Conservation (phyloP, 2,888 invertebrate genomes). For the Hesperia comma region DNA sequence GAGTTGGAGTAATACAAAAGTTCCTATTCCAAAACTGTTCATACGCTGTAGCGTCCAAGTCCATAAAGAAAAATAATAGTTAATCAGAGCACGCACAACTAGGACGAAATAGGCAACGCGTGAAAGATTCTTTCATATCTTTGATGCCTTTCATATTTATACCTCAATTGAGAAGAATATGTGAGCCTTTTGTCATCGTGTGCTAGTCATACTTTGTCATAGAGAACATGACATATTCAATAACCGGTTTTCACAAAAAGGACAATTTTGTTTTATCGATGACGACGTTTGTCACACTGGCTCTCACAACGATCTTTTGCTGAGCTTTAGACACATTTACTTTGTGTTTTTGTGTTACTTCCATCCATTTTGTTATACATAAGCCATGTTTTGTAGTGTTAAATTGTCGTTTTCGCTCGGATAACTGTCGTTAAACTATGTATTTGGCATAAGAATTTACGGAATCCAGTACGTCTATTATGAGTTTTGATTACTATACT, state of each 20-base stretch:
- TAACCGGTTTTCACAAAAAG: constrained; percentile 1
- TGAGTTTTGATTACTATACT: no score
- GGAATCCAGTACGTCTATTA: no score
- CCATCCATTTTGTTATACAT: background rate
- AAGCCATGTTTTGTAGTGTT: no score
- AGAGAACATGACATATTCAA: constrained; percentile 6
- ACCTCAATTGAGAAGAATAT: background rate
- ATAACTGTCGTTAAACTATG: no score
- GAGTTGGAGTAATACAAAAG: no score
- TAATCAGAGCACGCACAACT: background rate
- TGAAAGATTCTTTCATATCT: background rate
- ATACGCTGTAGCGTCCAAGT: no score
- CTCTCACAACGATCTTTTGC: background rate
- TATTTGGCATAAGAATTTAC: no score
- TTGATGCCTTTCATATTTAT: background rate
- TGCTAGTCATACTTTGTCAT: constrained; percentile 2
- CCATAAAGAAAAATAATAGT: no score
- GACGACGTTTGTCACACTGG: constrained; percentile 2
- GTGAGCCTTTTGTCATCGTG: constrained; percentile 4
- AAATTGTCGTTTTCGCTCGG: no score
- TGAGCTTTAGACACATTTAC: background rate
- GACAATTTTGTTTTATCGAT: constrained; percentile 9
- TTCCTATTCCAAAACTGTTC: no score
- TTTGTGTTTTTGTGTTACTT: background rate
- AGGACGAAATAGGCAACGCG: background rate